phyloP scores from a whole-genome alignment of 2,797 vertebrate genomes.

The Hydrophis major region DNA sequence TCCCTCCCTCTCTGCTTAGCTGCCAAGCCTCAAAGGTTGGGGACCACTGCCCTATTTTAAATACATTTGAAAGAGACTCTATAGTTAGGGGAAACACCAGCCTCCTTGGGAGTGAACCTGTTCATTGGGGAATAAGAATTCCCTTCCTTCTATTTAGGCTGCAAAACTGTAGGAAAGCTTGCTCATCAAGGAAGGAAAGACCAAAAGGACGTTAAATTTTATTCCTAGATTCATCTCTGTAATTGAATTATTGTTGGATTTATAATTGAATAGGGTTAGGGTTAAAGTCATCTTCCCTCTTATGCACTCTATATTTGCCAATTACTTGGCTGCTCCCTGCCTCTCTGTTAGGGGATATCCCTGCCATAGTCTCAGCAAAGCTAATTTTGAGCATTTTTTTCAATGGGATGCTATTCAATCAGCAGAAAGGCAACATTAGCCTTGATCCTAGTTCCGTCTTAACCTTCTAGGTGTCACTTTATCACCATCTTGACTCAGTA shows the following conservation, averaged over 20 bases:
- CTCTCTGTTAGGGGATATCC: not conserved
- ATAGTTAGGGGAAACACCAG: not conserved
- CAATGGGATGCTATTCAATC: not conserved
- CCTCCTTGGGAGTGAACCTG: not conserved
- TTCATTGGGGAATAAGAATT: not conserved
- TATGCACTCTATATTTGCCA: not conserved
- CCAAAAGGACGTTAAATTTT: not conserved
- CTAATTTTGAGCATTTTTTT: not conserved
- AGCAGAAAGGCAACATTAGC: not conserved
- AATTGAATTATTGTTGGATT: not conserved
- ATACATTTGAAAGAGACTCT: no score
- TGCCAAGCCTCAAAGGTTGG: no score
- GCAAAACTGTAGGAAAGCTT: not conserved
- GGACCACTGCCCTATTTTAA: no score
- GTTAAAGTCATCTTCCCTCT: not conserved
- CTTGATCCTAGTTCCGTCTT: not conserved
- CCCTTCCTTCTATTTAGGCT: not conserved
- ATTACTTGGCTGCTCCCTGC: not conserved
- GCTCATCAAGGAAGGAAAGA: not conserved
- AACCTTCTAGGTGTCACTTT: not conserved
- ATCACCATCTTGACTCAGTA: not conserved
- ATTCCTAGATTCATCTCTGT: not conserved
- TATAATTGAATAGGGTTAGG: not conserved
- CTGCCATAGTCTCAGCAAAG: not conserved
- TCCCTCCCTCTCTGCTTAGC: no score